A percentile compares a stretch with the other conserved stretches of the same genome.
Evolutionary conservation across 2,113 vertebrate genomes (phyloP).

Genomic region (Shinisaurus crocodilurus): DNA sequence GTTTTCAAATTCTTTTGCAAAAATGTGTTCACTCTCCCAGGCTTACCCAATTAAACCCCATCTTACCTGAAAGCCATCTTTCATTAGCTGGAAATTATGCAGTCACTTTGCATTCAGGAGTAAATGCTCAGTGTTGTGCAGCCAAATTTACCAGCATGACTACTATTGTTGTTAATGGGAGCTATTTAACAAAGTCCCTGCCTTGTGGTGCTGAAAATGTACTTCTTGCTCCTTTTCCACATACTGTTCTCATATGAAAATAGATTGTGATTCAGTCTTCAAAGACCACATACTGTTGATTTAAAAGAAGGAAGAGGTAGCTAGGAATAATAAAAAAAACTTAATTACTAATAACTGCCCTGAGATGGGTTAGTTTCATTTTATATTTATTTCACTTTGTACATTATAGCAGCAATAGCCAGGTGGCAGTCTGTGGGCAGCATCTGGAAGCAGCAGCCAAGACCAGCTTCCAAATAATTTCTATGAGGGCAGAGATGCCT

Average conservation of each 20-base stretch:
- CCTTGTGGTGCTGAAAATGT: slow-evolving; percentile 39
- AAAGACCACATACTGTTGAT: slow-evolving; percentile 62
- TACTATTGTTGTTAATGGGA: slow-evolving; percentile 58
- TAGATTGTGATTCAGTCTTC: slow-evolving; percentile 51
- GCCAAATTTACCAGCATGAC: slow-evolving; percentile 72
- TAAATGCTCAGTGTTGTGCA: slow-evolving; percentile 64
- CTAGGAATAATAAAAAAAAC: background rate
- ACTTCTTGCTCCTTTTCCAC: slow-evolving; percentile 44
- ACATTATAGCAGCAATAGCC: background rate
- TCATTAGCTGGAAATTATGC: slow-evolving; percentile 63
- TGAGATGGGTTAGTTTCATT: background rate
- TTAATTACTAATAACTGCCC: slow-evolving; percentile 9
- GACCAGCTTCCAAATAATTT: background rate
- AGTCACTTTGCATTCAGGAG: slow-evolving; percentile 61
- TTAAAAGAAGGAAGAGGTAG: slow-evolving; percentile 7
- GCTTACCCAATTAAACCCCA: slow-evolving; percentile 23
- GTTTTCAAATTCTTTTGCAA: slow-evolving; percentile 27
- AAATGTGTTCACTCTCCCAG: slow-evolving; percentile 9
- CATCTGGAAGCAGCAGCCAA: background rate
- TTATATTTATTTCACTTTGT: background rate
- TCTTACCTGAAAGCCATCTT: slow-evolving; percentile 57
- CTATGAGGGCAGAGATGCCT: background rate
- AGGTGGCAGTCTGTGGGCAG: background rate
- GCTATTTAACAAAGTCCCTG: slow-evolving; percentile 61
- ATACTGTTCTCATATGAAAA: slow-evolving; percentile 39